These are phyloP conservation scores for Oceanodroma leucorhoa DNA, from an alignment of 2,797 vertebrate genomes.

Conservation along the genomic window DNA sequence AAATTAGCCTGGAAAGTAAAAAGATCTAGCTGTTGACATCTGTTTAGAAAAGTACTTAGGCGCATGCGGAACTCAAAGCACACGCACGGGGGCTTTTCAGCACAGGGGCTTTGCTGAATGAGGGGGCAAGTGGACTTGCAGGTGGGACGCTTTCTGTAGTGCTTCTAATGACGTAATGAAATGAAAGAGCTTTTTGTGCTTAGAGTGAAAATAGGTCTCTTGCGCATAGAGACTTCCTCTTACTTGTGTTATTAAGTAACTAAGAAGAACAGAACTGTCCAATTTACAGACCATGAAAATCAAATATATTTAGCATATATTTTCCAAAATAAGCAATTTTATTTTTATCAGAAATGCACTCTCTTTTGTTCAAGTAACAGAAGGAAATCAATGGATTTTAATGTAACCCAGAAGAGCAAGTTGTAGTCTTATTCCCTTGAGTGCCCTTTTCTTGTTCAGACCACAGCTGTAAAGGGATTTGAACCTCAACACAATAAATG, in stretches of 20 bases:
- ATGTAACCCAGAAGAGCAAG: constrained; percentile 47
- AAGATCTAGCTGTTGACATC: background rate
- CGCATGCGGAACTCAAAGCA: accelerated
- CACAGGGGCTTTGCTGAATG: background rate
- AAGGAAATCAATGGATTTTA: constrained; percentile 61
- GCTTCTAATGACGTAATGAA: background rate
- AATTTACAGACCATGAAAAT: constrained; percentile 14
- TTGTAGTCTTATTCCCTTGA: constrained; percentile 37
- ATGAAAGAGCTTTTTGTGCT: background rate
- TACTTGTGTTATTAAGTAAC: background rate
- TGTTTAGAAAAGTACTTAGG: background rate
- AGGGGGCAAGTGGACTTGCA: background rate
- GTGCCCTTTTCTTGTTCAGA: constrained; percentile 52
- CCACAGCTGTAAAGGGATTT: constrained; percentile 55
- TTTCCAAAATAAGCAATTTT: constrained; percentile 42
- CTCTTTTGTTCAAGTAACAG: constrained; percentile 41
- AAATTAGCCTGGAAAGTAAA: background rate
- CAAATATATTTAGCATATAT: background rate
- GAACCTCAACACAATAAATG: constrained; percentile 26
- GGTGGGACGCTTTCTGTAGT: background rate
- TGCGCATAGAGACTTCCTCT: background rate
- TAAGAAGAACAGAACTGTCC: background rate
- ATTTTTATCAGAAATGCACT: constrained; percentile 48
- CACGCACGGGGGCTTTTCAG: accelerated
- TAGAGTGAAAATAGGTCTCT: background rate